Percentiles rank a stretch among this genome's conserved stretches.
phyloP scores from a whole-genome alignment of 1,140 invertebrate genomes.

The Euura saliciscinereae region DNA sequence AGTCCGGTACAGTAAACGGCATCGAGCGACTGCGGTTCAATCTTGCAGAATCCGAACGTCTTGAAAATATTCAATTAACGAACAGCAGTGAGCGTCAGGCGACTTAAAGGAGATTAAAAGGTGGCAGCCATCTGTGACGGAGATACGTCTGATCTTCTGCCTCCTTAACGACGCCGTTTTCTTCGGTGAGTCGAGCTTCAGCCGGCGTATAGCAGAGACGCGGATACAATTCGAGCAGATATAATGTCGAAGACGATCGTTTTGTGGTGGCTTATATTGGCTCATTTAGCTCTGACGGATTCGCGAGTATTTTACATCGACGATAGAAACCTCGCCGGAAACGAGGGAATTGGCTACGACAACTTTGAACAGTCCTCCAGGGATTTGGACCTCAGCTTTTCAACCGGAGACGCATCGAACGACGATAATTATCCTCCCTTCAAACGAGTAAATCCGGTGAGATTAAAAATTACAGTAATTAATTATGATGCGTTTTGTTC shows the following conservation, averaged over 20 bases:
- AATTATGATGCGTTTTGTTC: background rate
- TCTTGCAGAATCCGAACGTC: background rate
- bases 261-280: background rate
- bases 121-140: background rate
- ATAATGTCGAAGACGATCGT: background rate
- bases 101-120: background rate
- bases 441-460: background rate
- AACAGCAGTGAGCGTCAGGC: background rate
- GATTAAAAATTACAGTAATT: conserved; percentile 11
- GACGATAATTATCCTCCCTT: background rate
- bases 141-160: background rate
- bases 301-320: conserved; percentile 38
- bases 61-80: background rate
- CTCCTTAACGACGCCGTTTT: background rate
- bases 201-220: background rate
- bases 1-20: no score
- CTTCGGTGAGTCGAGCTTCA: background rate
- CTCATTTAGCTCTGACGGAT: conserved; percentile 9
- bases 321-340: conserved; percentile 16
- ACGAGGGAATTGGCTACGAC: conserved; percentile 27
- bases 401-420: conserved; percentile 30
- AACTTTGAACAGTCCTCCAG: conserved; percentile 39
- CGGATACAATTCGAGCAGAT: background rate
- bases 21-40: background rate
- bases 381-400: conserved; percentile 47